A percentile compares a stretch with the other conserved stretches of the same genome.
Conservation (phyloP, 2,113 vertebrate species). For the Notarius quadriscutis region DNA sequence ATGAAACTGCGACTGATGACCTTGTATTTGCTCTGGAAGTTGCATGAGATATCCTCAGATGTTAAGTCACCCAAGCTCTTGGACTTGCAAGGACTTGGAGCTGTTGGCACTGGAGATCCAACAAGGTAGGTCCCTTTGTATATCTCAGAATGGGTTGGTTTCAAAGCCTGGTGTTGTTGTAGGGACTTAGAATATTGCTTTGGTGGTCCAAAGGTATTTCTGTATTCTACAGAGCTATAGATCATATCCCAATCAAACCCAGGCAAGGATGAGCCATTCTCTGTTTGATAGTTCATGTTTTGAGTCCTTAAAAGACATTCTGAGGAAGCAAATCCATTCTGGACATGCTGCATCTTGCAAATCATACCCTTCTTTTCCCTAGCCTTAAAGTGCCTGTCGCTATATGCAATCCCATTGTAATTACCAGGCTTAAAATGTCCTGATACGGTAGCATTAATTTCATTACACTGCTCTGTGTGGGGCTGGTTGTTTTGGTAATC, state of each 20-base stretch:
- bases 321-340: conserved; percentile 59
- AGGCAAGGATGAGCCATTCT: conserved; percentile 53
- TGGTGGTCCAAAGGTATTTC: conserved; percentile 43
- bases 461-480: conserved; percentile 53
- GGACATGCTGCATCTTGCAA: conserved; percentile 32
- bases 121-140: conserved; percentile 44
- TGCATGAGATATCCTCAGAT: conserved; percentile 94
- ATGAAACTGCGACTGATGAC: conserved; percentile 92
- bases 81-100: conserved; percentile 84
- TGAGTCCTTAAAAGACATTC: conserved; percentile 55
- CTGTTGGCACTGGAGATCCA: conserved; percentile 51
- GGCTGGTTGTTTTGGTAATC: conserved; percentile 47
- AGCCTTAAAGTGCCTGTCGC: conserved; percentile 13
- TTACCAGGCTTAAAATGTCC: not conserved
- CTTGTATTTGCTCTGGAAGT: conserved; percentile 95
- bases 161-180: conserved; percentile 46
- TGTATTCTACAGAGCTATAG: conserved; percentile 57
- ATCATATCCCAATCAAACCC: conserved; percentile 53
- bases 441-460: not conserved
- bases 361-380: not conserved
- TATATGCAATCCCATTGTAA: conserved; percentile 17
- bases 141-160: conserved; percentile 34
- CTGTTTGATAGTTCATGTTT: conserved; percentile 39
- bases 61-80: conserved; percentile 96
- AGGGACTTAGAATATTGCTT: conserved; percentile 52